Evolutionary conservation across 1,140 invertebrate species (phyloP).

Genomic region (Dendroctonus valens): DNA sequence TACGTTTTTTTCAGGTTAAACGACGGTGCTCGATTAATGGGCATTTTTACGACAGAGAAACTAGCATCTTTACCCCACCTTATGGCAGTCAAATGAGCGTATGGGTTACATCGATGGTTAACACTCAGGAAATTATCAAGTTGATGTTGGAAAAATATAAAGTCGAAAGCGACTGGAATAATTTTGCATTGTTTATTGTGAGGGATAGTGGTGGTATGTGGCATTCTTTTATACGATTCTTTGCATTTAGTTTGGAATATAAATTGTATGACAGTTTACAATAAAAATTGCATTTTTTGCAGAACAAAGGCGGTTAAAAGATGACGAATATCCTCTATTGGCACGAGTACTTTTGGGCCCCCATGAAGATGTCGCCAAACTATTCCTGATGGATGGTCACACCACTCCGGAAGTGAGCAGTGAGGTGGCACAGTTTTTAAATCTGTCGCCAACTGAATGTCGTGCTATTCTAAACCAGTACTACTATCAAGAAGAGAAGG

Average conservation of each 20-base stretch:
- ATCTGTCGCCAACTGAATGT: conserved; percentile 75
- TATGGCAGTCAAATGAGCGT: conserved; percentile 83
- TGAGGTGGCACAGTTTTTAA: conserved; percentile 82
- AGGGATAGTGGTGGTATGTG: conserved; percentile 76
- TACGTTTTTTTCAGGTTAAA: conserved; percentile 52
- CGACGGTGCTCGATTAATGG: conserved; percentile 84
- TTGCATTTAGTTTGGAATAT: too few species aligned
- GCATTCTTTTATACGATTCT: too few species aligned
- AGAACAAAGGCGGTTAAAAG: conserved; percentile 74
- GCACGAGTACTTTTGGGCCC: conserved; percentile 76
- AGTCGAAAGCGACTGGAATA: conserved; percentile 73
- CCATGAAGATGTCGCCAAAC: conserved; percentile 76
- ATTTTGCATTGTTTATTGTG: conserved; percentile 81
- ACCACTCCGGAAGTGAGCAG: conserved; percentile 71
- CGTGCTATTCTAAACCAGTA: conserved; percentile 77
- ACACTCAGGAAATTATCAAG: conserved; percentile 79
- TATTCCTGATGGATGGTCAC: conserved; percentile 77
- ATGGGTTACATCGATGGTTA: conserved; percentile 79
- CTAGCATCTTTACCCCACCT: conserved; percentile 83
- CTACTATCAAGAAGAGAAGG: conserved; percentile 72
- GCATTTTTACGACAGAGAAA: conserved; percentile 85
- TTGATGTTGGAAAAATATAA: conserved; percentile 85
- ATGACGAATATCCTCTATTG: conserved; percentile 78
- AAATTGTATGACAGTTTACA: too few species aligned
- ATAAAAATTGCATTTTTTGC: conserved; percentile 38